Conservation (phyloP, 2,113 vertebrate species). For the Daphoenositta chrysoptera region DNA sequence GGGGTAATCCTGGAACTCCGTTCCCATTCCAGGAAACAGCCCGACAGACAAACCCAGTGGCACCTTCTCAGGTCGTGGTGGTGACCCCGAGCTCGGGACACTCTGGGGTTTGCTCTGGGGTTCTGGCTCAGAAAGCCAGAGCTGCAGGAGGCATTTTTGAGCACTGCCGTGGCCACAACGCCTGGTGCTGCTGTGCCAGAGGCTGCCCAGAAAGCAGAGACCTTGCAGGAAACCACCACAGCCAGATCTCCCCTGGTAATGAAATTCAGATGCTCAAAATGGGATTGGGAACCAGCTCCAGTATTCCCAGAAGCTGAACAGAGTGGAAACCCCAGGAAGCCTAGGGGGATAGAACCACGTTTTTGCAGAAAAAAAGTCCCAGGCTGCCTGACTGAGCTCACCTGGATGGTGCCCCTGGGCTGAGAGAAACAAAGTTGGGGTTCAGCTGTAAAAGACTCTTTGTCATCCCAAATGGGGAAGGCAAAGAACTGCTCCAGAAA, state of each 20-base stretch:
- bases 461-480: not conserved
- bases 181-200: not conserved
- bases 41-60: not conserved
- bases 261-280: slow-evolving; percentile 33
- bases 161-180: not conserved
- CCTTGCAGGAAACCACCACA: not conserved
- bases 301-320: not conserved
- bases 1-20: not conserved
- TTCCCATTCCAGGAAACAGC: not conserved
- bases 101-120: not conserved
- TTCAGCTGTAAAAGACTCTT: not conserved
- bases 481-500: not conserved
- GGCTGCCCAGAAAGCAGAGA: slow-evolving; percentile 26
- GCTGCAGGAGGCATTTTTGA: not conserved
- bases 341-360: accelerated
- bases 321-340: not conserved
- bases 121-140: not conserved
- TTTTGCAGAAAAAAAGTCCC: not conserved
- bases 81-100: not conserved
- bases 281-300: not conserved
- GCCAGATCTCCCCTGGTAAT: slow-evolving; percentile 24
- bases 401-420: not conserved
- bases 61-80: not conserved
- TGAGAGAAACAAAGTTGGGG: not conserved
- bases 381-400: not conserved